Percentiles rank a stretch among this genome's conserved stretches.
Conservation (phyloP, 1,140 invertebrate genomes). For the Ridgeia piscesae region DNA sequence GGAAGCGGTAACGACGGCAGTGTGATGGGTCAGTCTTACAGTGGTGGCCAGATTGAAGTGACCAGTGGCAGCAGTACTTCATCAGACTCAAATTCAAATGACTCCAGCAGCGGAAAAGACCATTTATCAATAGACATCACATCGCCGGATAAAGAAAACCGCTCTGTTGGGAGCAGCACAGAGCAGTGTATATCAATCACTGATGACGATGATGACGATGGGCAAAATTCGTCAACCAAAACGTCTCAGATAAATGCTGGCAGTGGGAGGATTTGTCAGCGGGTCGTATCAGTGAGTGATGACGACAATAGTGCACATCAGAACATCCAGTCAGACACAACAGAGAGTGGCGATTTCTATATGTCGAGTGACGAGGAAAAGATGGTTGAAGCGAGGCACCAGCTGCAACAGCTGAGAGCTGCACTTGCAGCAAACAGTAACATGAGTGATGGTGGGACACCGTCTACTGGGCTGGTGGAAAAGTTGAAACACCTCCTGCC, state of each 20-base stretch:
- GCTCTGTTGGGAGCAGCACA: not conserved
- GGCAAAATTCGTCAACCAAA: not conserved
- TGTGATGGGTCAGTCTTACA: not conserved
- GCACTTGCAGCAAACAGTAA: not conserved
- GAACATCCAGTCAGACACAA: not conserved
- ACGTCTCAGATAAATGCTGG: not conserved
- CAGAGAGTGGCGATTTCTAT: not conserved
- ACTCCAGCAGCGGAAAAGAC: not conserved
- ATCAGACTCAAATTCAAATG: not conserved
- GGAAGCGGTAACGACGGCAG: not conserved
- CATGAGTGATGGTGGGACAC: not conserved
- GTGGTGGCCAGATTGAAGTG: not conserved
- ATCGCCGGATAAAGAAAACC: not conserved
- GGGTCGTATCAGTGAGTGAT: not conserved
- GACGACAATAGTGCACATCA: not conserved
- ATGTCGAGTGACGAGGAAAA: not conserved
- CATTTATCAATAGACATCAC: not conserved
- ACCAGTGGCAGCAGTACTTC: not conserved
- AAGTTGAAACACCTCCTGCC: not conserved
- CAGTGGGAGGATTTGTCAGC: not conserved
- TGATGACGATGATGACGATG: not conserved
- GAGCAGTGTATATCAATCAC: not conserved
- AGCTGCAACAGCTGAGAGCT: not conserved
- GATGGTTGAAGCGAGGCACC: not conserved
- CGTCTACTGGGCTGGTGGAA: not conserved